These are phyloP conservation scores for Urophycis tenuis DNA, from an alignment of 2,797 vertebrate genomes.

Conservation along the genomic window DNA sequence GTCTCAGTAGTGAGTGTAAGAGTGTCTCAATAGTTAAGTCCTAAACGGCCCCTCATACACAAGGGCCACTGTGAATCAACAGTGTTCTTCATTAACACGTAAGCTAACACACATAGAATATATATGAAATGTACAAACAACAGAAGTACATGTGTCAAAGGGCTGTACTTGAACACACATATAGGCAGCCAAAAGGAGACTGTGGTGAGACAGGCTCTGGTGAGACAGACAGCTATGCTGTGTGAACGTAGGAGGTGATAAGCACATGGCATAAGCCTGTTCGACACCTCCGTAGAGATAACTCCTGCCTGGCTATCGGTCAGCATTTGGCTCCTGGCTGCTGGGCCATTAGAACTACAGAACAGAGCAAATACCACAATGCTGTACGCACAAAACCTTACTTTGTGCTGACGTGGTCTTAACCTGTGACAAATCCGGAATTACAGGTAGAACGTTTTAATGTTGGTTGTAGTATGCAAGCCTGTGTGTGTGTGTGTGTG, in stretches of 20 bases:
- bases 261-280: slow-evolving; percentile 13
- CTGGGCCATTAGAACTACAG: neutral
- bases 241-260: slow-evolving; percentile 20
- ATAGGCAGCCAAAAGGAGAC: neutral
- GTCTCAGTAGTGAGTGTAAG: no score
- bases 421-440: neutral
- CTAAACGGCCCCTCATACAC: no score
- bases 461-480: neutral
- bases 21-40: no score
- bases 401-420: neutral
- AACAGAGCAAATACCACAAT: slow-evolving; percentile 25
- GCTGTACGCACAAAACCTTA: neutral
- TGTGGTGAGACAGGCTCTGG: no score
- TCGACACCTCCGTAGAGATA: slow-evolving; percentile 39
- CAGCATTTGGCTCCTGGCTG: slow-evolving; percentile 27
- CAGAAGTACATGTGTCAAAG: neutral
- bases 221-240: neutral
- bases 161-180: neutral
- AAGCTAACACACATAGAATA: no score
- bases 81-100: no score
- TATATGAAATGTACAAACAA: no score
- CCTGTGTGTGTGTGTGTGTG: neutral
- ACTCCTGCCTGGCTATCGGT: slow-evolving; percentile 13
- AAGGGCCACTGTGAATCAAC: no score
- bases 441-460: neutral